These are phyloP conservation scores for Propithecus deckenii DNA, from an alignment of 2,797 vertebrate species.

Conservation along the genomic window DNA sequence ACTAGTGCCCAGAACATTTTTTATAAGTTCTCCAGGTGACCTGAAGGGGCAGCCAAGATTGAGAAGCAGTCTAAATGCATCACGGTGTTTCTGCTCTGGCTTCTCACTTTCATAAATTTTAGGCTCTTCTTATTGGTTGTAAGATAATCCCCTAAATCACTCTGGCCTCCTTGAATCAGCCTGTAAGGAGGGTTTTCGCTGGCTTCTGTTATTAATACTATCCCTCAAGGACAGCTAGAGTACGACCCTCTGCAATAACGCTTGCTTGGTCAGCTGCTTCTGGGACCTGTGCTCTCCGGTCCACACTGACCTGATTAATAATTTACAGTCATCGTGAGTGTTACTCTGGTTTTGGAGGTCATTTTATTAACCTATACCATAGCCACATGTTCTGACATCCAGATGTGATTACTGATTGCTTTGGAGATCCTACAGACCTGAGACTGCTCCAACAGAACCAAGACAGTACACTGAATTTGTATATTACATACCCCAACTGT, in stretches of 20 bases:
- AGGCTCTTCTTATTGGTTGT: not conserved
- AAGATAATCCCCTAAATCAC: not conserved
- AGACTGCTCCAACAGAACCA: not conserved
- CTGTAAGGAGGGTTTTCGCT: not conserved
- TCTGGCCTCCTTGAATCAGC: not conserved
- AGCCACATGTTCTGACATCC: not conserved
- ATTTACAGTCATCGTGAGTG: not conserved
- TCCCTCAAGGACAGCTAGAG: not conserved
- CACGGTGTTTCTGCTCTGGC: not conserved
- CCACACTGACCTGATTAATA: not conserved
- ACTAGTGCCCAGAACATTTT: not conserved
- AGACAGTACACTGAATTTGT: not conserved
- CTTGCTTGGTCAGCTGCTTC: not conserved
- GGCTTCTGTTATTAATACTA: not conserved
- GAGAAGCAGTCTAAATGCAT: not conserved
- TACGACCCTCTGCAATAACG: not conserved
- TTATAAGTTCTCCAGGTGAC: not conserved
- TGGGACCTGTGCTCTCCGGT: not conserved
- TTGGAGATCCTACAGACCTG: not conserved
- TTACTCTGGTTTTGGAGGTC: not conserved
- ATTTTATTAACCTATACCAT: not conserved
- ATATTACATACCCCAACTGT: not conserved
- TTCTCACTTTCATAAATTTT: not conserved
- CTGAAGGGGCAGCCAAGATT: not conserved
- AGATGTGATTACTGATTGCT: not conserved